Evolutionary conservation across 2,113 vertebrate species (phyloP).

Genomic region (Equus przewalskii): DNA sequence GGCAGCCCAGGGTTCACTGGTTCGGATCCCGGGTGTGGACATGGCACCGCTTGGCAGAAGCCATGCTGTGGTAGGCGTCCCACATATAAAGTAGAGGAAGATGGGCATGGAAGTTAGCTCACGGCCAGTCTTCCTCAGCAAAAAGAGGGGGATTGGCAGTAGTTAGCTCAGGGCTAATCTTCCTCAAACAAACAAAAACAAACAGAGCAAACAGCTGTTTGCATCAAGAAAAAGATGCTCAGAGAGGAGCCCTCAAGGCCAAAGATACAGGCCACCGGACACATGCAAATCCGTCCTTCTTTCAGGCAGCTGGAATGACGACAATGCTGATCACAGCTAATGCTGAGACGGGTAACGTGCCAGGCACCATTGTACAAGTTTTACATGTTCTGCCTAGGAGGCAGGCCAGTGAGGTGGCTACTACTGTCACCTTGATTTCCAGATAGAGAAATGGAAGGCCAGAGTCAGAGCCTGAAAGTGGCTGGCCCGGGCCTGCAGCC

Average conservation of each 20-base stretch:
- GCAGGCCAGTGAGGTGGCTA: not conserved
- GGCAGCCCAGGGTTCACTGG: no score
- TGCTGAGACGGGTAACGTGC: accelerated
- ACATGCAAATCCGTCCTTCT: not conserved
- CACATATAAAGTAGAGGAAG: no score
- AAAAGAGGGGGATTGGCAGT: no score
- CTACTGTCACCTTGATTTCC: not conserved
- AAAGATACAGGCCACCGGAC: accelerated
- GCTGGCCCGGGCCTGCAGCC: not conserved
- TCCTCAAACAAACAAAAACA: no score
- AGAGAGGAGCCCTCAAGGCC: not conserved
- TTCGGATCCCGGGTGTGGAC: no score
- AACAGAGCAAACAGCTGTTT: not conserved
- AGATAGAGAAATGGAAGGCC: not conserved
- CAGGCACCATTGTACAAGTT: not conserved
- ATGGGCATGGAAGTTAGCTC: no score
- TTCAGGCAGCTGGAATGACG: not conserved
- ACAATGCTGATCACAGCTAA: not conserved
- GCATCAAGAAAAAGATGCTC: no score
- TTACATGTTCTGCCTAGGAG: not conserved
- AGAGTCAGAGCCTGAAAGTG: not conserved
- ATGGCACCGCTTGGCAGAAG: no score
- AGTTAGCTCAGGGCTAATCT: no score
- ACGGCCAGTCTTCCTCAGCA: no score
- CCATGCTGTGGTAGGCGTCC: no score